These are phyloP conservation scores for Nomada fabriciana DNA, from an alignment of 2,888 invertebrate species.

Conservation along the genomic window DNA sequence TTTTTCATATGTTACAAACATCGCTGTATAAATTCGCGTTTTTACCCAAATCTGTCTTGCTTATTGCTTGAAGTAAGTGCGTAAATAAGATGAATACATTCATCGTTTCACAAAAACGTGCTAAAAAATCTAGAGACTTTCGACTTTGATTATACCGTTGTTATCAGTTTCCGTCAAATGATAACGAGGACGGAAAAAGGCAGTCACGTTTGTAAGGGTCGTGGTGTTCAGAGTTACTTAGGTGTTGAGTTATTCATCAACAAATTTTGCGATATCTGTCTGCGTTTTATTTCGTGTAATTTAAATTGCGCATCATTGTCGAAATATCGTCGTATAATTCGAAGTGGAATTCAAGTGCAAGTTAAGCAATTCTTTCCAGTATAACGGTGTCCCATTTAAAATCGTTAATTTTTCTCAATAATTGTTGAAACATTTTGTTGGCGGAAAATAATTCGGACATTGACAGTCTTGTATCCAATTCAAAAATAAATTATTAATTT, in stretches of 20 bases:
- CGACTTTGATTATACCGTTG: constrained; percentile 52
- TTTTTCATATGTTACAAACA: background rate
- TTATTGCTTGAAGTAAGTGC: background rate
- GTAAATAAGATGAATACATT: background rate
- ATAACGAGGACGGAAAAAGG: constrained; percentile 52
- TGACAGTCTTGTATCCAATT: background rate
- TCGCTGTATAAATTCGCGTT: background rate
- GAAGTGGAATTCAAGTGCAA: constrained; percentile 4
- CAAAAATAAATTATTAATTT: too few relatives aligned
- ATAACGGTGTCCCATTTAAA: background rate
- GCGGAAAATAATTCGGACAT: background rate
- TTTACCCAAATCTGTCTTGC: too few relatives aligned
- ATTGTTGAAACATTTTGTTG: background rate
- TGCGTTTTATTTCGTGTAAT: constrained; percentile 9
- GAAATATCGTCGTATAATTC: background rate
- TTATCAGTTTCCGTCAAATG: constrained; percentile 62
- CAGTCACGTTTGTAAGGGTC: constrained; percentile 33
- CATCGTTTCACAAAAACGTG: constrained; percentile 17
- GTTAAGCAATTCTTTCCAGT: background rate
- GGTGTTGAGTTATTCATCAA: constrained; percentile 39
- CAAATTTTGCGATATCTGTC: constrained; percentile 26
- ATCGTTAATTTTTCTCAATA: background rate
- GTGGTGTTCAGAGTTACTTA: constrained; percentile 44
- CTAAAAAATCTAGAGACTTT: constrained; percentile 32
- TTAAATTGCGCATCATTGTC: background rate